Evolutionary conservation across 2,113 vertebrate genomes (phyloP).

Genomic region (Phrynocephalus versicolor): DNA sequence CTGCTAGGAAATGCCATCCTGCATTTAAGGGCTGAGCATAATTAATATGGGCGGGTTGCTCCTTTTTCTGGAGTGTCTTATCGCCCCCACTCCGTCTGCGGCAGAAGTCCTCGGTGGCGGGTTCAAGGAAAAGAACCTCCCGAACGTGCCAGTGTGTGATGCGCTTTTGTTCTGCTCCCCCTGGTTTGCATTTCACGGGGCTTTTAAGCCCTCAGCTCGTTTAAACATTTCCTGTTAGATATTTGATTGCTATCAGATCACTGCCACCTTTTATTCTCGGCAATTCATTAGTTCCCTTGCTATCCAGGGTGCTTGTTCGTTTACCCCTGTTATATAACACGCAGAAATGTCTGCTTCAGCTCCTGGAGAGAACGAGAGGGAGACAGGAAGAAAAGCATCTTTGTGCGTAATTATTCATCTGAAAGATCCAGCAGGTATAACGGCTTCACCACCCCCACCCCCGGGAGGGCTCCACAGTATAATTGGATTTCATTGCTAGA

Average conservation of each 20-base stretch:
- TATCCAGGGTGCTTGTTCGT: slow-evolving; percentile 33
- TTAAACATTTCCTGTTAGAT: slow-evolving; percentile 64
- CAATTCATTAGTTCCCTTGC: slow-evolving; percentile 55
- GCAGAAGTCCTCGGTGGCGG: background rate
- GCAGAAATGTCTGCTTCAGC: no score
- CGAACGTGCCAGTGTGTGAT: background rate
- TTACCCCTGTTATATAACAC: slow-evolving; percentile 60
- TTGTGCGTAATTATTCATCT: slow-evolving; percentile 71
- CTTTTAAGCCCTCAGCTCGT: background rate
- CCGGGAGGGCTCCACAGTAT: slow-evolving; percentile 68
- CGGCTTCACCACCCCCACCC: slow-evolving; percentile 58
- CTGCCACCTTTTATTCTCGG: slow-evolving; percentile 62
- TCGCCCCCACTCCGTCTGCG: background rate
- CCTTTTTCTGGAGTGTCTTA: background rate
- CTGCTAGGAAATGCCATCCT: background rate
- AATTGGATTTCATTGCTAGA: slow-evolving; percentile 76
- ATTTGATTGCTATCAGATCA: slow-evolving; percentile 61
- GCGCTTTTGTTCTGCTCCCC: slow-evolving; percentile 29
- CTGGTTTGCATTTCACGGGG: slow-evolving; percentile 31
- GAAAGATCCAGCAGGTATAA: slow-evolving; percentile 74
- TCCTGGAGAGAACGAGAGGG: slow-evolving; percentile 41
- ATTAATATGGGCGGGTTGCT: background rate
- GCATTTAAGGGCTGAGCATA: background rate
- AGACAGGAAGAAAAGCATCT: slow-evolving; percentile 35
- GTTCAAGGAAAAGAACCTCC: background rate